Percentiles rank a stretch among this genome's conserved stretches.
Evolutionary conservation across 2,113 vertebrate species (phyloP).

Genomic region (Carassius carassius): DNA sequence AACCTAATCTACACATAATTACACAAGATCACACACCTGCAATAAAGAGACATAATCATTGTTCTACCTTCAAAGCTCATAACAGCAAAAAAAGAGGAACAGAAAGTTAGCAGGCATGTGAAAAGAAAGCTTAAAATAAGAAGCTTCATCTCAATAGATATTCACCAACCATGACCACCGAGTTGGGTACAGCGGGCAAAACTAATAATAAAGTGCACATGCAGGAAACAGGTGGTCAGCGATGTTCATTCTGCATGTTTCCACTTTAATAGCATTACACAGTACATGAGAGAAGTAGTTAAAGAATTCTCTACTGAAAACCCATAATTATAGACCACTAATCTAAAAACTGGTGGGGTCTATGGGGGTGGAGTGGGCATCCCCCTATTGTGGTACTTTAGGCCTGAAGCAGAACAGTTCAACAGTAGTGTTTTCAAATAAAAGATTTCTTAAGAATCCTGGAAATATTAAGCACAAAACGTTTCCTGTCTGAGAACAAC

Average conservation of each 20-base stretch:
- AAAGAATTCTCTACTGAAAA: not conserved
- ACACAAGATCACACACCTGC: not conserved
- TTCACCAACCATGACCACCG: not conserved
- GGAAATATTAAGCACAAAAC: not conserved
- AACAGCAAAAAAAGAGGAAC: conserved; percentile 10
- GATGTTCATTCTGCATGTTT: not conserved
- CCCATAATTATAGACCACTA: not conserved
- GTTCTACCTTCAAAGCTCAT: not conserved
- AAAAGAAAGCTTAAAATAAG: conserved; percentile 8
- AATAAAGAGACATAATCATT: not conserved
- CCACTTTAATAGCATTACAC: not conserved
- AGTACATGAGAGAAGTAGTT: not conserved
- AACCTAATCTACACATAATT: conserved; percentile 22
- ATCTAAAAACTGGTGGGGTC: not conserved
- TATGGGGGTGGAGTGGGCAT: not conserved
- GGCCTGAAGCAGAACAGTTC: not conserved
- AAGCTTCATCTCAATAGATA: not conserved
- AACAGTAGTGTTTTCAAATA: not conserved
- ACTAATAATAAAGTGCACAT: conserved; percentile 1
- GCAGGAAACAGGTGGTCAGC: not conserved
- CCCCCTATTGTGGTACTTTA: not conserved
- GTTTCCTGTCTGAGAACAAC: not conserved
- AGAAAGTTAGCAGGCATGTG: conserved; percentile 18
- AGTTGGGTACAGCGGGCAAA: not conserved
- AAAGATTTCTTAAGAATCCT: not conserved